Evolutionary conservation across 2,797 vertebrate species (phyloP), one percentile per base, ranked within the genome.

Genomic region (Enteromius treurensis): DNA sequence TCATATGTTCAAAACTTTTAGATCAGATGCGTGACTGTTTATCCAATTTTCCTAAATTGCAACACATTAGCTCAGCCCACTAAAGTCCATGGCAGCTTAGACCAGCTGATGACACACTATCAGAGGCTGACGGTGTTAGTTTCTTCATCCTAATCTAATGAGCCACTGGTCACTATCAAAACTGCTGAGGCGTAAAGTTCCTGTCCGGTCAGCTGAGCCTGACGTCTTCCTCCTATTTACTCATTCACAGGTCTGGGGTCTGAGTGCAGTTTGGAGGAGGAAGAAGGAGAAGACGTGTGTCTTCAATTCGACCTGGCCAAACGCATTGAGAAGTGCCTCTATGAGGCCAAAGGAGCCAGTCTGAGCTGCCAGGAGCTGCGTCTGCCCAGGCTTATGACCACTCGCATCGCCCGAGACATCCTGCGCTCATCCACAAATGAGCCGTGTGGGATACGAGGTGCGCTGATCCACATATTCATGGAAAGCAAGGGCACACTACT

Each of bases 361-460:
- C 91, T 96, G 11, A 86, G 89, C 15, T 95, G 95, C 87, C 90
- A 90, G 49, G 88, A 91, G 83, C 86, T 96, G 80, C 92, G 94
- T 62, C 92, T 96, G 3, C 95, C 95, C 0, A 51, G 67, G 2
- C 90, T 81, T 6, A 91, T 95, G 93, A 93, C 90, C 29, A 0
- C 84, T 51, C 90, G 88, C 26, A 89, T 95, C 0, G 91, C 91
- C 11, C 86, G 88, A 29, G 93, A 94, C n/a, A 88, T 95, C 74
- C 74, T 93, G 80, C 85, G 40, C 10, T 86, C 87, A 29, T 92
- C 94, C 0, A 73, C 74, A 0, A 91, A 92, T 0, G 95, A 96
- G 87, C 95, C 95, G 0, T 96, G 95, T 0, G 95, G 95, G 0
- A 89, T 95, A 2, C 91, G 93, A 0, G 95, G 95, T 0, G 95